Evolutionary conservation across 2,888 invertebrate species (phyloP), one percentile per base, ranked within the genome.

Genomic region (Trypoxylon attenuatum): DNA sequence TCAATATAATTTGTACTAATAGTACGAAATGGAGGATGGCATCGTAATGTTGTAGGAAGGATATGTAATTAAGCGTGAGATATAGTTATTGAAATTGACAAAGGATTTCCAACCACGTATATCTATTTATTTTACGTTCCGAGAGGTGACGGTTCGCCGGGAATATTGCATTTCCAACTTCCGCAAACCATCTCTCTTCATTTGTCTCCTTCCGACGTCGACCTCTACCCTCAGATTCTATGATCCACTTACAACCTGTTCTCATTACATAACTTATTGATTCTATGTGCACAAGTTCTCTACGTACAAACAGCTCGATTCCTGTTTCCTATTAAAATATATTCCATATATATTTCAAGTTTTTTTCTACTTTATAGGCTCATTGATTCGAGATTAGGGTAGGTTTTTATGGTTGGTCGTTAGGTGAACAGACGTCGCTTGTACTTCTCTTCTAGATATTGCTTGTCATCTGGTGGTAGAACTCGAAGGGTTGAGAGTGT

Each of bases 101-200:
- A 57, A 55, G 65, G 51, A 63, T 64, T 69, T 71, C 69, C 65
- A 77, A 65, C 71, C 53, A 68, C 59, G 67, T 73, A 74, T 72
- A 68, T 74, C 77, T 79, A 78, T 76, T 76, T 79, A 79, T 79
- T 78, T 71, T 51, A 63, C 51, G 67, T 59, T 53, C 63, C 73
- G 57, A 22, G 29, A 33, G 58, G 69, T 63, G 75, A 73, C 68
- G 68, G 53, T 69, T 70, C 54, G 52, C 61, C 25, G 73, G 60
- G 72, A 75, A 79, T 79, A 79, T 79, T 79, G 79, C 76, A 76
- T 76, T 75, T 74, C 71, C 65, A 77, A 75, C 72, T 71, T 65
- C 76, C 77, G 69, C 74, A 71, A 69, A 67, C 76, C 74, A 78
- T 78, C 71, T 74, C 77, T 78, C 76, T 76, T 77, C 78, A 78